Conservation (phyloP, 2,797 vertebrate species). For the Hypotaenidia okinawae region DNA sequence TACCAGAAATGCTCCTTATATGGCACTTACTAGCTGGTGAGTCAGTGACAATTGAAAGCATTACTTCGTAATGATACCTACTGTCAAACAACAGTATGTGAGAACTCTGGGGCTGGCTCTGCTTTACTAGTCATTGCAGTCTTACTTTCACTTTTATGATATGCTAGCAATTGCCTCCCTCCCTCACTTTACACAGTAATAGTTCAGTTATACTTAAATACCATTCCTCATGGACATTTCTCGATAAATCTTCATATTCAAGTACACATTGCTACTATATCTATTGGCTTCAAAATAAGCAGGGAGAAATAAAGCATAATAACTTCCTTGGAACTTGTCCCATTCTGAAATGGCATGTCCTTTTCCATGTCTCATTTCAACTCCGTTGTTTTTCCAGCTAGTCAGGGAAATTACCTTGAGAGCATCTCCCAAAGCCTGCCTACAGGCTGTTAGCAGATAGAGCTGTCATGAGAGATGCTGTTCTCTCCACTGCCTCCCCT, state of each 20-base stretch:
- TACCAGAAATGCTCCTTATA: background rate
- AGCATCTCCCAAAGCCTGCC: background rate
- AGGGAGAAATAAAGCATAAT: background rate
- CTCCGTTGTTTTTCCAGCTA: background rate
- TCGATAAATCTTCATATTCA: background rate
- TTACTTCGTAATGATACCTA: background rate
- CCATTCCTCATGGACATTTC: background rate
- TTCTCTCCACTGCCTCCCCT: background rate
- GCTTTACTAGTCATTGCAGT: background rate
- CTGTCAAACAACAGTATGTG: background rate
- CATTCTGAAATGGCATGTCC: background rate
- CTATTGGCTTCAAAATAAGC: background rate
- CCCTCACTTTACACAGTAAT: background rate
- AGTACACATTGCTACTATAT: background rate
- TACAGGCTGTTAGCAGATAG: background rate
- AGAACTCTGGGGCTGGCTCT: background rate
- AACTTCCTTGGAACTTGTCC: background rate
- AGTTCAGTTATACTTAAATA: background rate
- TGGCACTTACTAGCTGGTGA: background rate
- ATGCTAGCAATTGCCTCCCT: background rate
- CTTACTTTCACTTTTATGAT: background rate
- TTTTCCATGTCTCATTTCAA: background rate
- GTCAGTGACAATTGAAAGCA: background rate
- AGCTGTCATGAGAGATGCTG: background rate
- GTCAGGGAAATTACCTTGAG: background rate